phyloP scores from a whole-genome alignment of 2,888 invertebrate genomes.

The Ophioninae sp. region DNA sequence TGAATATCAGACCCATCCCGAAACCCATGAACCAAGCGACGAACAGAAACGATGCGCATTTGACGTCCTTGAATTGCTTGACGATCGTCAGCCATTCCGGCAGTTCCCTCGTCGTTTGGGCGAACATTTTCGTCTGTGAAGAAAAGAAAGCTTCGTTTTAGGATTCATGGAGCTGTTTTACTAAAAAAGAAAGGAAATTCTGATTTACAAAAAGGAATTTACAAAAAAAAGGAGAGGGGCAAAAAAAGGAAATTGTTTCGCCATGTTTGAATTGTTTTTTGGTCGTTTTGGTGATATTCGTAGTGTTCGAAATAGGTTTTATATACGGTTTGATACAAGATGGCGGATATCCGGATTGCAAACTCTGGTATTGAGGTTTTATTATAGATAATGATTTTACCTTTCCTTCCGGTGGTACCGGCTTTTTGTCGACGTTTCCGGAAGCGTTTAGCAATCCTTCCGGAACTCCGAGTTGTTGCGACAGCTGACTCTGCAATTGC shows the following conservation, averaged over 20 bases:
- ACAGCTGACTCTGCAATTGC: slow-evolving; percentile 91
- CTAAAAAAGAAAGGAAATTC: no score
- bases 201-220: no score
- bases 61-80: slow-evolving; percentile 93
- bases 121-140: slow-evolving; percentile 92
- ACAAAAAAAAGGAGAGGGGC: no score
- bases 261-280: no score
- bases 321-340: not conserved
- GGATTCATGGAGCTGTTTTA: no score
- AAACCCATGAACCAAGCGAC: slow-evolving; percentile 99
- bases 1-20: slow-evolving; percentile 99
- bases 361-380: no score
- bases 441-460: slow-evolving; percentile 86
- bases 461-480: slow-evolving; percentile 91
- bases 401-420: slow-evolving; percentile 82
- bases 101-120: slow-evolving; percentile 93
- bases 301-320: not conserved
- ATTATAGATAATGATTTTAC: slow-evolving; percentile 68
- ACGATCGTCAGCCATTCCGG: slow-evolving; percentile 97
- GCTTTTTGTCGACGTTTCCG: slow-evolving; percentile 80
- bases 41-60: slow-evolving; percentile 95
- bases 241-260: no score
- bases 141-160: slow-evolving; percentile 22
- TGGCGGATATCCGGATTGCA: slow-evolving; percentile 4
- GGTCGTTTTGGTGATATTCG: not conserved